A percentile compares a stretch with the other conserved stretches of the same genome.
Evolutionary conservation across 2,888 invertebrate species (phyloP).

Genomic region (Orthosia gothica): DNA sequence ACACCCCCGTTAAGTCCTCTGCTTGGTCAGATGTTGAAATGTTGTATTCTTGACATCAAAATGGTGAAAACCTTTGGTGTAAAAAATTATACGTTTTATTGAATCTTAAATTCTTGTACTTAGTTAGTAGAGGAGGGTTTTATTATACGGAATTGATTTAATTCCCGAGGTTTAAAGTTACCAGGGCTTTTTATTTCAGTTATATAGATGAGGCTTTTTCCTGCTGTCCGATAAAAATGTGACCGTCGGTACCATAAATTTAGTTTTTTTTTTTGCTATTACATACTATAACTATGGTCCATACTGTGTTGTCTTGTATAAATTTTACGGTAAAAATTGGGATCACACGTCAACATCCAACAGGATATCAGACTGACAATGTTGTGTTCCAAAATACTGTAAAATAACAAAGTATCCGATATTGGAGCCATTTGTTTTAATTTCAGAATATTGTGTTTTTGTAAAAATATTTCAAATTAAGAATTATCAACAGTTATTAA

Average conservation of each 20-base stretch:
- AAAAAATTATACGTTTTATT: slow-evolving; percentile 66
- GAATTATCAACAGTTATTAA: no score
- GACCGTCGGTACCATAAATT: no score
- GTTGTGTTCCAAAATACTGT: no score
- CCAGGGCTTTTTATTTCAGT: background rate
- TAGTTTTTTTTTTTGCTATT: no score
- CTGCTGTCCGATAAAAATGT: background rate
- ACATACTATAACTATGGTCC: no score
- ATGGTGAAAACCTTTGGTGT: slow-evolving; percentile 64
- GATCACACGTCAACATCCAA: background rate
- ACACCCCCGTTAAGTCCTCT: slow-evolving; percentile 75
- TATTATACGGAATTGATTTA: slow-evolving; percentile 15
- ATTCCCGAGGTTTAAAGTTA: slow-evolving; percentile 8
- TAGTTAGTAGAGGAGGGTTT: slow-evolving; percentile 43
- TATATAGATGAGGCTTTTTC: background rate
- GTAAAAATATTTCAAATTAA: no score
- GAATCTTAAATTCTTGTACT: slow-evolving; percentile 58
- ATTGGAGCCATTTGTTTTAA: no score
- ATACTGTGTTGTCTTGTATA: background rate
- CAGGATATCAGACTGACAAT: no score
- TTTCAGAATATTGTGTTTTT: no score
- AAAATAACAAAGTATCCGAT: no score
- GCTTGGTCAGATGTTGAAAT: slow-evolving; percentile 78
- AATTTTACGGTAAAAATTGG: background rate
- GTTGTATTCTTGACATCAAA: slow-evolving; percentile 77